phyloP scores from a whole-genome alignment of 2,113 vertebrate species.

The Antechinus stuartii region DNA sequence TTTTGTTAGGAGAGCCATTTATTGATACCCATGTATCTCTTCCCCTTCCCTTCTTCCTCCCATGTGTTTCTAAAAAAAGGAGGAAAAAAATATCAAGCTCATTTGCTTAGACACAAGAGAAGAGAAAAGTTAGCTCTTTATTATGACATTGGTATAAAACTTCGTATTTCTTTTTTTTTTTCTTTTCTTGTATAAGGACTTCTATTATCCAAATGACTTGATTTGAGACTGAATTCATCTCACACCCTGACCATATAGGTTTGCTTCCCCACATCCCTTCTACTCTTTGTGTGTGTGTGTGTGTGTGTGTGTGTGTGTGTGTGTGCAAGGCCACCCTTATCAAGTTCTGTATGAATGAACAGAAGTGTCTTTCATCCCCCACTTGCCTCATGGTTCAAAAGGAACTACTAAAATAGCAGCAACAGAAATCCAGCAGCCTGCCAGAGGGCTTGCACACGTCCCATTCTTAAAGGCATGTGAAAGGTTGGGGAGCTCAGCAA shows the following conservation, averaged over 20 bases:
- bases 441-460: constrained; percentile 81
- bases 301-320: not conserved
- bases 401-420: constrained; percentile 91
- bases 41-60: not conserved
- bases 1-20: not conserved
- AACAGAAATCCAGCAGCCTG: constrained; percentile 84
- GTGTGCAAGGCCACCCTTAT: constrained; percentile 67
- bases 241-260: not conserved
- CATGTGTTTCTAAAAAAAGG: constrained; percentile 17
- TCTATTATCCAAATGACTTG: not conserved
- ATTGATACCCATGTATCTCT: not conserved
- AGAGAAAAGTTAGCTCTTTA: not conserved
- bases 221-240: not conserved
- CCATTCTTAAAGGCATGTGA: constrained; percentile 81
- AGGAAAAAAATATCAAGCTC: not conserved
- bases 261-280: constrained; percentile 51
- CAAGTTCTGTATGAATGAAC: constrained; percentile 89
- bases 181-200: not conserved
- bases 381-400: constrained; percentile 87
- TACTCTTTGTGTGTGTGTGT: too few species aligned
- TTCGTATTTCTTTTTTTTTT: not conserved
- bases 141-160: not conserved
- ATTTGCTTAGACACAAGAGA: not conserved
- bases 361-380: constrained; percentile 86
- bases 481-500: constrained; percentile 89